Evolutionary conservation across 2,888 invertebrate species (phyloP), one percentile per base, ranked within the genome.

Genomic region (Coelopa pilipes): DNA sequence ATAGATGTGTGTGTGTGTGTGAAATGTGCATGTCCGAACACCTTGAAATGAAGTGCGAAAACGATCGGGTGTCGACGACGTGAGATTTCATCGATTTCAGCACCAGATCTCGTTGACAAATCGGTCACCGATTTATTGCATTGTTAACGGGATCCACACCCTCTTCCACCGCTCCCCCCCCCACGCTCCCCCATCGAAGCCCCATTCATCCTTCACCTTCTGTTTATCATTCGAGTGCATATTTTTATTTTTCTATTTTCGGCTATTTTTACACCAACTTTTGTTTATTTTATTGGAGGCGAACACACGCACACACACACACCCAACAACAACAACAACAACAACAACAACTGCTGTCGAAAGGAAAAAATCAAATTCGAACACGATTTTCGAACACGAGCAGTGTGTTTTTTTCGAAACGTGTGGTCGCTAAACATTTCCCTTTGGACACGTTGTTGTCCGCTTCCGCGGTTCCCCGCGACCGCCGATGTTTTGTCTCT

Each of bases 191-290:
- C 53, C 53, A 53, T 53, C 53, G 5, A 53, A n/a, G n/a, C n/a
- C 34, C 53, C 72, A 67, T 49, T 74, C 76, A 70, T 78, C 78
- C 78, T 76, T 77, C 74, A 75, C 70, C 71, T 75, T 66, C 77
- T 77, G 75, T 79, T 76, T 75, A 76, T 77, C 78, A 76, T 73
- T 75, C 60, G 50, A 66, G 68, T 74, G 55, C 60, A 70, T 60
- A 70, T 70, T 62, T 63, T 71, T 49, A 34, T 70, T 57, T 19
- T 46, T 63, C 62, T 72, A 69, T 63, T 67, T 74, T 47, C 15
- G 53, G 59, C 47, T 74, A 55, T 55, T 66, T 21, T 66, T 34
- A 34, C 7, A 34, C 34, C 10, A 66, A 49, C 21, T 66, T 45
- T 62, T 62, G 62, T 62, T 62, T 62, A 62, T 62, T 62, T 12